These are phyloP conservation scores for Bibio marci DNA, from an alignment of 2,888 invertebrate species.

Conservation along the genomic window DNA sequence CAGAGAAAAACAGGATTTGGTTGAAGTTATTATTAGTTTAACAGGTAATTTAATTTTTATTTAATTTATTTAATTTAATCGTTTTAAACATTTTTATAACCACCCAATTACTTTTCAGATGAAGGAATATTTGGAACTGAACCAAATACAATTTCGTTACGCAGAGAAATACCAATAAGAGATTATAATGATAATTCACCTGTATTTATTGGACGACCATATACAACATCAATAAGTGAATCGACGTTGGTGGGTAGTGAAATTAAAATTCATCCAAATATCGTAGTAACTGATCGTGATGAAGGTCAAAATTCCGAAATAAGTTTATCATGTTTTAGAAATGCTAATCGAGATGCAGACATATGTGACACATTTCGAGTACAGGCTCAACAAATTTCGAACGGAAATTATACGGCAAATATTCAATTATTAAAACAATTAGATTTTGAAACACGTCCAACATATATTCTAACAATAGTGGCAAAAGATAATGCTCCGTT, in stretches of 20 bases:
- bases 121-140: conserved; percentile 51
- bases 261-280: conserved; percentile 37
- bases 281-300: conserved; percentile 54
- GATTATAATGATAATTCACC: conserved; percentile 74
- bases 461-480: conserved; percentile 49
- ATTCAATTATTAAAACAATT: conserved; percentile 46
- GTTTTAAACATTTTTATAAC: background rate
- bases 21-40: conserved; percentile 68
- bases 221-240: conserved; percentile 53
- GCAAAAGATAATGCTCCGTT: conserved; percentile 46
- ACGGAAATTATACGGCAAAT: conserved; percentile 52
- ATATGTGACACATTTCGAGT: conserved; percentile 54
- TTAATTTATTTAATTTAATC: no score
- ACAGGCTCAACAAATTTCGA: conserved; percentile 42
- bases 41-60: conserved; percentile 38
- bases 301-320: conserved; percentile 56
- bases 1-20: conserved; percentile 46
- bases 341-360: conserved; percentile 34
- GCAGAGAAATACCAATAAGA: conserved; percentile 55
- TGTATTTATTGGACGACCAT: conserved; percentile 53
- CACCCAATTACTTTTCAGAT: conserved; percentile 30
- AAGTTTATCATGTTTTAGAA: conserved; percentile 35
- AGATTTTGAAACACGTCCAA: conserved; percentile 61
- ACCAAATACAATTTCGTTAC: conserved; percentile 60
- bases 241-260: conserved; percentile 44